A percentile compares a stretch with the other conserved stretches of the same genome.
These are phyloP conservation scores for Halcyon badia DNA, from an alignment of 2,797 vertebrate species.

Conservation along the genomic window DNA sequence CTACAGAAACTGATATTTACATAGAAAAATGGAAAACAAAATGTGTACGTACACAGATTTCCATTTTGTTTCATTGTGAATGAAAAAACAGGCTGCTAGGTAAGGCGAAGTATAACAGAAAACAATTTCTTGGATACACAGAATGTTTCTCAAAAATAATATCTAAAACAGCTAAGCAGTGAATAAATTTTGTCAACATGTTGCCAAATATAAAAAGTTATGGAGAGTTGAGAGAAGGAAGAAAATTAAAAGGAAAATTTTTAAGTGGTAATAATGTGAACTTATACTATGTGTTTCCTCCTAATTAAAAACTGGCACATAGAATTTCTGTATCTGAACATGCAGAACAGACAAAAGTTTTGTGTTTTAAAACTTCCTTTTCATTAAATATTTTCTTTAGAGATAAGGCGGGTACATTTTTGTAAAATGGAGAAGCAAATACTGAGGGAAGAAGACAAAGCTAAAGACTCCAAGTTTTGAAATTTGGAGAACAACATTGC, in stretches of 20 bases:
- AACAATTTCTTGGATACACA: not conserved
- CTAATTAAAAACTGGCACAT: not conserved
- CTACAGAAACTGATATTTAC: not conserved
- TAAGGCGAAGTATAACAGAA: not conserved
- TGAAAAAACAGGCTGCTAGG: not conserved
- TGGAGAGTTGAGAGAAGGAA: not conserved
- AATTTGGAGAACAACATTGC: not conserved
- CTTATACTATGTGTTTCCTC: not conserved
- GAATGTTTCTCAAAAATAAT: not conserved
- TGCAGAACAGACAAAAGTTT: not conserved
- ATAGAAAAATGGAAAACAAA: not conserved
- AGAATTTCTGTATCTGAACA: not conserved
- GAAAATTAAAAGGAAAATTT: not conserved
- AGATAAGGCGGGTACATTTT: not conserved
- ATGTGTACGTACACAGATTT: not conserved
- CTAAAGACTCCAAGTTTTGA: not conserved
- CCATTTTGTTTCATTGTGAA: not conserved
- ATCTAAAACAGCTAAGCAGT: not conserved
- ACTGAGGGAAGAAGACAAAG: not conserved
- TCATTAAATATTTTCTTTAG: not conserved
- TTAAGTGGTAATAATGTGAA: not conserved
- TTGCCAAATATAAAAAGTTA: not conserved
- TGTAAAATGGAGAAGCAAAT: not conserved
- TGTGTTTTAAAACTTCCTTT: not conserved
- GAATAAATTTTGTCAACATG: not conserved